Evolutionary conservation across 2,797 vertebrate genomes (phyloP).

Genomic region (Sebastes diploproa): DNA sequence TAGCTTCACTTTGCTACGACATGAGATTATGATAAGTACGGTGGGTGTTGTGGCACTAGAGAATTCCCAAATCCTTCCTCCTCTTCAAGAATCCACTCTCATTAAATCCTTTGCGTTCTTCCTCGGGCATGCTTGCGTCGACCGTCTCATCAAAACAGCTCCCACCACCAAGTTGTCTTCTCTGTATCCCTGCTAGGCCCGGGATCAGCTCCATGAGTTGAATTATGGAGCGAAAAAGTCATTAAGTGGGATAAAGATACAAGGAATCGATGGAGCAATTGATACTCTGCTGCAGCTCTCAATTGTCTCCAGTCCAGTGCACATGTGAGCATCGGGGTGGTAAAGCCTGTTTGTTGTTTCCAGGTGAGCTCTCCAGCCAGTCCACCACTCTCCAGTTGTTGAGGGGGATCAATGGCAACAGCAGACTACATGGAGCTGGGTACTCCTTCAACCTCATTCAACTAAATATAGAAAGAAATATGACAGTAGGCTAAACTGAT

Average conservation of each 20-base stretch:
- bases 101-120: conserved; percentile 66
- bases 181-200: conserved; percentile 41
- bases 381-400: conserved; percentile 45
- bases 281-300: conserved; percentile 59
- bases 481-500: background rate
- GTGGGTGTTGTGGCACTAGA: conserved; percentile 54
- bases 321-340: conserved; percentile 62
- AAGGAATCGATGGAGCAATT: conserved; percentile 75
- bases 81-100: conserved; percentile 67
- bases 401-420: conserved; percentile 50
- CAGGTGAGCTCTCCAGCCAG: conserved; percentile 69
- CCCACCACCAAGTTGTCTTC: conserved; percentile 32
- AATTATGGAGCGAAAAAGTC: conserved; percentile 70
- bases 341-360: conserved; percentile 68
- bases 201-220: conserved; percentile 61
- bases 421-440: conserved; percentile 2
- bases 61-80: conserved; percentile 63
- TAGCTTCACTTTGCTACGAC: conserved; percentile 55
- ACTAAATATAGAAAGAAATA: background rate
- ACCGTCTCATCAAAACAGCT: conserved; percentile 46
- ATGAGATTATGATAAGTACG: conserved; percentile 70
- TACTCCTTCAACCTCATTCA: background rate
- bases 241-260: conserved; percentile 77
- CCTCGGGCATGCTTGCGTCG: conserved; percentile 15
- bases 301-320: conserved; percentile 70